A percentile compares a stretch with the other conserved stretches of the same genome.
phyloP scores from a whole-genome alignment of 2,888 invertebrate genomes.

The Geotrupes spiniger region DNA sequence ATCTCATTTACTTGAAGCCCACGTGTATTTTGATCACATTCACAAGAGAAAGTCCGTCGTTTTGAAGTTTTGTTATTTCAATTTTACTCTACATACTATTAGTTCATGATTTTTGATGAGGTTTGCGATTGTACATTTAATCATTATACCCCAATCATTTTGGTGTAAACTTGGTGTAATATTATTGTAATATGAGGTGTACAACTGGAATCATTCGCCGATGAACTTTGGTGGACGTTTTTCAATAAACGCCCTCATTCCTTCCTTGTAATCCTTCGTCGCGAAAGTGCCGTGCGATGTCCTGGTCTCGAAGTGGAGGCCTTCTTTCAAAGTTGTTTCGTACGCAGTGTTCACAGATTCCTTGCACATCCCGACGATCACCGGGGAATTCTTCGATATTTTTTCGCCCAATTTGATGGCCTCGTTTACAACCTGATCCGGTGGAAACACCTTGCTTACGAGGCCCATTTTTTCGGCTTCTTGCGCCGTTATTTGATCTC shows the following conservation, averaged over 20 bases:
- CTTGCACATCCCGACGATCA: conserved; percentile 84
- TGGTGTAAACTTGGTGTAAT: no score
- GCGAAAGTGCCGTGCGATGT: conserved; percentile 95
- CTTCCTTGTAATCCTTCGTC: conserved; percentile 92
- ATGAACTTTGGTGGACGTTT: conserved; percentile 89
- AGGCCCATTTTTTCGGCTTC: conserved; percentile 91
- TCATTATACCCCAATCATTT: no score
- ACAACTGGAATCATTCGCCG: no score
- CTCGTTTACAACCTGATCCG: conserved; percentile 81
- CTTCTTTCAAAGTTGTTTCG: conserved; percentile 85
- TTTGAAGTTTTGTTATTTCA: no score
- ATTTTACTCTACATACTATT: no score
- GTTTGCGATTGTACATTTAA: no score
- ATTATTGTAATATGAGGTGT: no score
- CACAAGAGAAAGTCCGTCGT: no score
- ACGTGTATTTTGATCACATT: no score
- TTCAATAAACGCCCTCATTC: conserved; percentile 95
- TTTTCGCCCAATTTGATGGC: conserved; percentile 94
- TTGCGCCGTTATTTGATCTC: conserved; percentile 78
- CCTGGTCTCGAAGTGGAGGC: conserved; percentile 84
- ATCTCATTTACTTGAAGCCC: no score
- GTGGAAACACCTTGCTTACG: conserved; percentile 87
- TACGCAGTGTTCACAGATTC: conserved; percentile 87
- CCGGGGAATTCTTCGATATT: conserved; percentile 84
- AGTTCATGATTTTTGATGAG: no score